These are phyloP conservation scores for Cheilosia variabilis DNA, from an alignment of 2,888 invertebrate genomes.

Conservation along the genomic window DNA sequence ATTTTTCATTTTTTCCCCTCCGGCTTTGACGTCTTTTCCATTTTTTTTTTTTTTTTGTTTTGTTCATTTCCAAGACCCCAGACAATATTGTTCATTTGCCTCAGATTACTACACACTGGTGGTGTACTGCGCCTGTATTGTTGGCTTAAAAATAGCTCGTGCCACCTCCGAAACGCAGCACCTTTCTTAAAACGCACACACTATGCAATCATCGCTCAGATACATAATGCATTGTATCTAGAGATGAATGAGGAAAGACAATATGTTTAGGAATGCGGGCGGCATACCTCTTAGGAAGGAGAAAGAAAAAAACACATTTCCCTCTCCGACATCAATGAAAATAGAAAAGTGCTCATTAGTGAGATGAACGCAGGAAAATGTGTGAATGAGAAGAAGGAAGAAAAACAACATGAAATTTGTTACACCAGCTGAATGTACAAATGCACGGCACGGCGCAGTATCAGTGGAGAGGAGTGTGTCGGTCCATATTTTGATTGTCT, in stretches of 20 bases:
- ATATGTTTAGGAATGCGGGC: constrained; percentile 71
- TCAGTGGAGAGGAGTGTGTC: neutral
- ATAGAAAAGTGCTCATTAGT: constrained; percentile 72
- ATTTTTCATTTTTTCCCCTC: neutral
- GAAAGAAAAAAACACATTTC: constrained; percentile 47
- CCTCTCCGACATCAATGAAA: constrained; percentile 63
- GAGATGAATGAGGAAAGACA: constrained; percentile 69
- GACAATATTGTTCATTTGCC: constrained; percentile 54
- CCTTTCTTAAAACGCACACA: constrained; percentile 61
- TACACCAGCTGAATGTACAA: constrained; percentile 64
- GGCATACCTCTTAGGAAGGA: constrained; percentile 43
- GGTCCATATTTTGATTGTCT: constrained; percentile 57
- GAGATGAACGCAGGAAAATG: constrained; percentile 48
- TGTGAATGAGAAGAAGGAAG: constrained; percentile 45
- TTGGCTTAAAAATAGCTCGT: constrained; percentile 71
- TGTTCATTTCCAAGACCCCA: constrained; percentile 48
- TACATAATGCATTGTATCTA: constrained; percentile 18
- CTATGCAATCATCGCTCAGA: constrained; percentile 33
- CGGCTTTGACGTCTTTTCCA: constrained; percentile 9
- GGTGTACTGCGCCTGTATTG: constrained; percentile 19
- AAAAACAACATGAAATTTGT: constrained; percentile 50
- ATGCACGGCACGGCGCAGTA: neutral
- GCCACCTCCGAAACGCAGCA: constrained; percentile 59
- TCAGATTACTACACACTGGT: constrained; percentile 37
- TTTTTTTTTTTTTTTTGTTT: constrained; percentile 9